Percentiles rank a stretch among this genome's conserved stretches.
These are phyloP conservation scores for Tor tambroides DNA, from an alignment of 2,113 vertebrate genomes.

Conservation along the genomic window DNA sequence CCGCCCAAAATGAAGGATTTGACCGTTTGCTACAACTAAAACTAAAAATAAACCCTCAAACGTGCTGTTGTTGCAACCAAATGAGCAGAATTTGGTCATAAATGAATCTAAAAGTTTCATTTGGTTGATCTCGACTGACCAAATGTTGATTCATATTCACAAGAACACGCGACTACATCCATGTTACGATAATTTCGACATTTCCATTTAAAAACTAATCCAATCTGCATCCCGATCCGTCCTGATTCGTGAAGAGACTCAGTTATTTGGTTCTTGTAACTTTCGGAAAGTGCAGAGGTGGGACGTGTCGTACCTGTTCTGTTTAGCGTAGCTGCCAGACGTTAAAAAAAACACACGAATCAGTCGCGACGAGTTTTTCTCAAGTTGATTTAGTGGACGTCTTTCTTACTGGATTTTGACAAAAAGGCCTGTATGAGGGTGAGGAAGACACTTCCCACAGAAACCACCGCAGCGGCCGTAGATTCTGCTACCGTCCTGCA, in stretches of 20 bases:
- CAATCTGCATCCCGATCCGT: not conserved
- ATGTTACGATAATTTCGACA: not conserved
- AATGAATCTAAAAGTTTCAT: not conserved
- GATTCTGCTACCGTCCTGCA: slow-evolving; percentile 90
- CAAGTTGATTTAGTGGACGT: not conserved
- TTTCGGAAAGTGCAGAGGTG: not conserved
- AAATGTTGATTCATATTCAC: not conserved
- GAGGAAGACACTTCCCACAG: slow-evolving; percentile 95
- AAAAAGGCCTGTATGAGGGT: slow-evolving; percentile 81
- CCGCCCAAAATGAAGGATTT: not conserved
- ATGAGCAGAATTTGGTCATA: not conserved
- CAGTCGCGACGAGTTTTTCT: not conserved
- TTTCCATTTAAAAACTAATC: not conserved
- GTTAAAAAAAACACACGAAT: not conserved
- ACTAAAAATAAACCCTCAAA: not conserved
- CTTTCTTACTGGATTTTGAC: slow-evolving; percentile 81
- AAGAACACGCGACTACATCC: not conserved
- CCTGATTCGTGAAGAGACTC: not conserved
- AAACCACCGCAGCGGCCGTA: slow-evolving; percentile 95
- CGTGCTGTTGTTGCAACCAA: not conserved
- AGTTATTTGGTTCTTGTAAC: not conserved
- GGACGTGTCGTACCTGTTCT: not conserved
- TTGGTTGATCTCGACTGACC: not conserved
- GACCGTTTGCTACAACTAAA: not conserved
- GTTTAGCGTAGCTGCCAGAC: slow-evolving; percentile 66